These are phyloP conservation scores for Poeciliopsis retropinna DNA, from an alignment of 2,113 vertebrate genomes.

Conservation along the genomic window DNA sequence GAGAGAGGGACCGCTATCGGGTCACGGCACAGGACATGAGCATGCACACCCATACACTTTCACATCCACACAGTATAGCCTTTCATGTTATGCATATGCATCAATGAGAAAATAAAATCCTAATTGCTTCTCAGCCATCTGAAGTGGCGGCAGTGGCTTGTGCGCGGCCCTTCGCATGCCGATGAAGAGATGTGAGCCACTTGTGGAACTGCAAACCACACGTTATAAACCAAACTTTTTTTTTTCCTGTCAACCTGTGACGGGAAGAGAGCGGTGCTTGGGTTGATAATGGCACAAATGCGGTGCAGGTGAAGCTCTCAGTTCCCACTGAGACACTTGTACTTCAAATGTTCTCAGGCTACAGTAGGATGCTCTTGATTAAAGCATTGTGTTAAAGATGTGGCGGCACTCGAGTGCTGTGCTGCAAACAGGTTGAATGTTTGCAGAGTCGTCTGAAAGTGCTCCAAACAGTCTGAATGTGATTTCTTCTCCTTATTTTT, in stretches of 20 bases:
- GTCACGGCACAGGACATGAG: constrained; percentile 34
- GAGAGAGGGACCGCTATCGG: constrained; percentile 13
- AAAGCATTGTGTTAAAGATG: constrained; percentile 37
- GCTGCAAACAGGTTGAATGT: constrained; percentile 52
- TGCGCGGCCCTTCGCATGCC: constrained; percentile 49
- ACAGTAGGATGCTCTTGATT: constrained; percentile 45
- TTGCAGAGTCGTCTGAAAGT: constrained; percentile 49
- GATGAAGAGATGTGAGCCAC: constrained; percentile 48
- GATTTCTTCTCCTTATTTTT: constrained; percentile 42
- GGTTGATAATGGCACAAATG: constrained; percentile 39
- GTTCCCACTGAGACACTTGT: constrained; percentile 29
- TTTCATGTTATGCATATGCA: constrained; percentile 66
- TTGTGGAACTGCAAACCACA: constrained; percentile 40
- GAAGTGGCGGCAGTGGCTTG: constrained; percentile 42
- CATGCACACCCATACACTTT: constrained; percentile 45
- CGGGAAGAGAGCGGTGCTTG: constrained; percentile 49
- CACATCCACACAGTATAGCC: constrained; percentile 46
- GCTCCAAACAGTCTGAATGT: constrained; percentile 54
- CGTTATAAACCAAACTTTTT: constrained; percentile 42
- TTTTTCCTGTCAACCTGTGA: constrained; percentile 49
- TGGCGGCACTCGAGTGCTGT: constrained; percentile 45
- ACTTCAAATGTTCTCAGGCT: constrained; percentile 43
- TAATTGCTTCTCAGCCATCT: constrained; percentile 57
- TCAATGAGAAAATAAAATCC: constrained; percentile 71
- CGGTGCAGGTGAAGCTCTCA: constrained; percentile 39